Evolutionary conservation across 2,797 vertebrate genomes (phyloP).

Genomic region (Ficedula albicollis): DNA sequence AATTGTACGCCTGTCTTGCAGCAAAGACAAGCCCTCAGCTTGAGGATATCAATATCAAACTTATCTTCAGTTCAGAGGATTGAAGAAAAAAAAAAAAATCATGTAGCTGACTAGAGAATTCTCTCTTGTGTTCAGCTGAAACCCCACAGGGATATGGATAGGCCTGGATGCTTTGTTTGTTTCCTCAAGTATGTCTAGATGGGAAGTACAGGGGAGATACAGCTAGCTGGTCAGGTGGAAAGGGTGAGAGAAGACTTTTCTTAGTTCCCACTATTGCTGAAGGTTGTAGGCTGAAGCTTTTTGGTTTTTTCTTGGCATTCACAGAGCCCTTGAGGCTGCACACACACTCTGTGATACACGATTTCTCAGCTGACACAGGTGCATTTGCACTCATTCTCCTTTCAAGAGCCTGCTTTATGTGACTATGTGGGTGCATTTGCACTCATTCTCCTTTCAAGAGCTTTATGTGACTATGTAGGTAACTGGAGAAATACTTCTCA

Average conservation of each 20-base stretch:
- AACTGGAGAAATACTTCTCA: background rate
- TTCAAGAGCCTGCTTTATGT: background rate
- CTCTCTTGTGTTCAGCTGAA: background rate
- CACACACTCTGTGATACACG: background rate
- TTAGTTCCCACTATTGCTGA: background rate
- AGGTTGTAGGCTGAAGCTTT: background rate
- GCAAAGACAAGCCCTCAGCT: background rate
- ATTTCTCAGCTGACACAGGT: background rate
- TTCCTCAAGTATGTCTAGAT: background rate
- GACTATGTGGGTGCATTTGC: background rate
- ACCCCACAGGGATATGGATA: background rate
- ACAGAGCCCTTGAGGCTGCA: rapidly evolving
- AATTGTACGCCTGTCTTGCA: background rate
- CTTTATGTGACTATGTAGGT: background rate
- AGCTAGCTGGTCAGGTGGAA: background rate
- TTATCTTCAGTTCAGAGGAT: background rate
- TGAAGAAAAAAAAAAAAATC: background rate
- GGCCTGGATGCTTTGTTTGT: background rate
- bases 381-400: background rate
- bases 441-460: background rate
- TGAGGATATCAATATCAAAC: background rate
- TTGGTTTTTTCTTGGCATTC: background rate
- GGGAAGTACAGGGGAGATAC: background rate
- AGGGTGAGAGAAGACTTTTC: background rate
- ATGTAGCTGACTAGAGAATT: background rate